phyloP scores from a whole-genome alignment of 2,113 vertebrate genomes.

The Callipepla californica region DNA sequence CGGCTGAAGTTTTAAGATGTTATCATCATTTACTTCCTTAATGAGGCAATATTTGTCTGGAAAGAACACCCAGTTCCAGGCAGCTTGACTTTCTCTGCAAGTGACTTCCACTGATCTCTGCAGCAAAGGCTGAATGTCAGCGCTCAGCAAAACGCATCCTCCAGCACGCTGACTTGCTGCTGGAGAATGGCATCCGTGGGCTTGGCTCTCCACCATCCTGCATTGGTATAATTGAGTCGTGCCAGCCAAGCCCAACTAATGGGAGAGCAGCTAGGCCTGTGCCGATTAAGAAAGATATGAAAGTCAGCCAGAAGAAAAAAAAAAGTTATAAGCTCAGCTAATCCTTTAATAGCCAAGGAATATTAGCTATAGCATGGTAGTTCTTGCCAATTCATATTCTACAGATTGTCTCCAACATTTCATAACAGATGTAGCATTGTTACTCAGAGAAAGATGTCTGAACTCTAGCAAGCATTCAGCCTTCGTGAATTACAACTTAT shows the following conservation, averaged over 20 bases:
- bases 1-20: not conserved
- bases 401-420: not conserved
- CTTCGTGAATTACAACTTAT: not conserved
- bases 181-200: not conserved
- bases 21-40: not conserved
- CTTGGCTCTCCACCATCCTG: not conserved
- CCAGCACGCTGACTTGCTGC: fast-evolving
- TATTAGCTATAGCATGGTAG: fast-evolving
- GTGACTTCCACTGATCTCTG: not conserved
- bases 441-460: not conserved
- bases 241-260: not conserved
- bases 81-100: not conserved
- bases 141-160: fast-evolving
- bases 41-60: not conserved
- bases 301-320: not conserved
- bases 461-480: not conserved
- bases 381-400: not conserved
- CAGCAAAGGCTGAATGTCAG: not conserved
- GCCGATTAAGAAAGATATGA: not conserved
- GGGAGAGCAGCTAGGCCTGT: not conserved
- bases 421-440: not conserved
- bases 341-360: not conserved
- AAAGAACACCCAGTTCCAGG: not conserved
- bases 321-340: not conserved
- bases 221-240: not conserved